Conservation (phyloP, 2,113 vertebrate genomes). For the Zosterops hypoxanthus region DNA sequence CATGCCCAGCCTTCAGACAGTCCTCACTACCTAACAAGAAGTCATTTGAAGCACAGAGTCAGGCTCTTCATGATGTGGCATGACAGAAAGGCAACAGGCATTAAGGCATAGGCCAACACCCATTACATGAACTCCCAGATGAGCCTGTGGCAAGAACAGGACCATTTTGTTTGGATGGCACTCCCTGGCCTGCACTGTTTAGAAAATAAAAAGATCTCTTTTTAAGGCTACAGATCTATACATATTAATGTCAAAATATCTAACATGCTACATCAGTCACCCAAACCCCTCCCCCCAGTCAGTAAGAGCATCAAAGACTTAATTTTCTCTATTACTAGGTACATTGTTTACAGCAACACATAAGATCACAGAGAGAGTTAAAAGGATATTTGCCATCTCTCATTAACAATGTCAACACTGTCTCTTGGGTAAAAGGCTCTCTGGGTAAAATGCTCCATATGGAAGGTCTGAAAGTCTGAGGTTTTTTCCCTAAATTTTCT, state of each 20-base stretch:
- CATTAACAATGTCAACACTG: slow-evolving; percentile 13
- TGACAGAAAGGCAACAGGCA: not conserved
- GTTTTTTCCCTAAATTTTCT: not conserved
- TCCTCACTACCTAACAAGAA: not conserved
- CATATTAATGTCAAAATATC: not conserved
- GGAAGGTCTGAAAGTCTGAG: not conserved
- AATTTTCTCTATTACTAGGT: not conserved
- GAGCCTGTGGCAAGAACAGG: not conserved
- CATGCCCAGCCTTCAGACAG: not conserved
- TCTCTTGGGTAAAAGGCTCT: not conserved
- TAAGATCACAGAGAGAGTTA: slow-evolving; percentile 41
- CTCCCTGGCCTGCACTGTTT: not conserved
- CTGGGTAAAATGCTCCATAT: slow-evolving; percentile 12
- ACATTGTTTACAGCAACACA: slow-evolving; percentile 1
- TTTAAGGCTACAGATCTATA: not conserved
- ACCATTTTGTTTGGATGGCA: not conserved
- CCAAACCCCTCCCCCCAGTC: not conserved
- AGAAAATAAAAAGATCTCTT: not conserved
- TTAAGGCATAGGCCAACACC: not conserved
- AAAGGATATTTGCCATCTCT: slow-evolving; percentile 19
- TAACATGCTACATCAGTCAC: not conserved
- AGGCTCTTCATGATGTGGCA: not conserved
- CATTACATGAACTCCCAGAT: not conserved
- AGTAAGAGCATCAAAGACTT: slow-evolving; percentile 1
- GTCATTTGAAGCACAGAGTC: not conserved